phyloP scores from a whole-genome alignment of 2,888 invertebrate genomes.

The Sicus ferrugineus region DNA sequence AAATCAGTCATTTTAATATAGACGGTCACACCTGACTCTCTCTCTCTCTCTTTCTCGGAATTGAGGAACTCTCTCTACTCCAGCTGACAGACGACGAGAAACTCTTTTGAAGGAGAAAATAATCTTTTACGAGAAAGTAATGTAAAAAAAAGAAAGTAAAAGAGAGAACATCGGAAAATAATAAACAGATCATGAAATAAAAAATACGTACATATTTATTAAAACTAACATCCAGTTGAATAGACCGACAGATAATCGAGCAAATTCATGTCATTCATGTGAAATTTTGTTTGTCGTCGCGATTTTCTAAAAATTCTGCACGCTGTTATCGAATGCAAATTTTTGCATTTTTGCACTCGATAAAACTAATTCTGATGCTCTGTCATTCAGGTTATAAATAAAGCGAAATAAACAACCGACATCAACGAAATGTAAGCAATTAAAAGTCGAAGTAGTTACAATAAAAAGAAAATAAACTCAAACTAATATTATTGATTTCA shows the following conservation, averaged over 20 bases:
- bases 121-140: no score
- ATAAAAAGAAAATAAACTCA: neutral
- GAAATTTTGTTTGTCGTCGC: constrained; percentile 2
- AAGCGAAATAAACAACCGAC: neutral
- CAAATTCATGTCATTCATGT: neutral
- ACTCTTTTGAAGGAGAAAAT: no score
- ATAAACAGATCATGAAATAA: no score
- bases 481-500: neutral
- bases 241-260: neutral
- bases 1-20: no score
- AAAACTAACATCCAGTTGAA: neutral
- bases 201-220: no score
- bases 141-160: no score
- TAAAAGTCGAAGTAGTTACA: no score
- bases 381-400: constrained; percentile 16
- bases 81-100: no score
- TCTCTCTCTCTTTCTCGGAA: no score
- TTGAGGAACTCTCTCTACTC: no score
- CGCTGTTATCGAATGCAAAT: constrained; percentile 18
- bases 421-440: neutral
- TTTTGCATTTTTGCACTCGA: constrained; percentile 11
- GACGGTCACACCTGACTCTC: no score
- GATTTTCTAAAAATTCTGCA: constrained; percentile 21
- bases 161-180: no score
- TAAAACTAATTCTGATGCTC: constrained; percentile 7